Base-by-base conservation (phyloP, 1,140 invertebrate species). In the Diorhabda sublineata region DNA sequence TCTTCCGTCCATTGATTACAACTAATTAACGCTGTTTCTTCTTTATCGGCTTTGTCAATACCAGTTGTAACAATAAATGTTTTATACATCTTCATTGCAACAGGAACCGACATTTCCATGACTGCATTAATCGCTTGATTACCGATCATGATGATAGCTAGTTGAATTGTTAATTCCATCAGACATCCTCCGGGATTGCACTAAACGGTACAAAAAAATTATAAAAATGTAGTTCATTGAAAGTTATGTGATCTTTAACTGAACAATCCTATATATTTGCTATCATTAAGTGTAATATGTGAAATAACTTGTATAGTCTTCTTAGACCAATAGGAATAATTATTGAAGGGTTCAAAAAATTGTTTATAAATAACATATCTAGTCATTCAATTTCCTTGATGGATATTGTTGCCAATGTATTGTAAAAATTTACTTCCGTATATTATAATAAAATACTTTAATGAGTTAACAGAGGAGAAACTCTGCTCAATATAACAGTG, bases 61-160 rank as follows among this genome's bases (percentile, higher is more conserved):
- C 74, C 74, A 26, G 74, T 77, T 8, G 70, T 76, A 0, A 78
- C 71, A 64, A 71, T 71, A 60, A 80, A 72, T 6, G 76, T 76
- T 47, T 79, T 79, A 69, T 80, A 80, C 72, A 80, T 78, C 70
- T 80, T 80, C n/a, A 69, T 69, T 45, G 90, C 61, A 75, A 90
- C 79, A 7, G 92, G 92, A 61, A 91, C 81, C 0, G 89, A 71
- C 76, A 91, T 90, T 82, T 95, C 93, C 72, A 92, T 84, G 47
- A 91, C 85, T 69, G 91, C 91, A 81, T 91, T 92, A 5, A 94
- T 87, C 5, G 91, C 87, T 82, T 95, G 93, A 81, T 94, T 89
- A 64, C 92, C 92, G 60, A 93, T 88, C 92, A 95, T 94, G 64
- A 94, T 94, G 64, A 95, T 90, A 1, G 88, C 88, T 67, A 95